Evolutionary conservation across 2,888 invertebrate genomes (phyloP), one percentile per base, ranked within the genome.

Genomic region (Aphidius colemani): DNA sequence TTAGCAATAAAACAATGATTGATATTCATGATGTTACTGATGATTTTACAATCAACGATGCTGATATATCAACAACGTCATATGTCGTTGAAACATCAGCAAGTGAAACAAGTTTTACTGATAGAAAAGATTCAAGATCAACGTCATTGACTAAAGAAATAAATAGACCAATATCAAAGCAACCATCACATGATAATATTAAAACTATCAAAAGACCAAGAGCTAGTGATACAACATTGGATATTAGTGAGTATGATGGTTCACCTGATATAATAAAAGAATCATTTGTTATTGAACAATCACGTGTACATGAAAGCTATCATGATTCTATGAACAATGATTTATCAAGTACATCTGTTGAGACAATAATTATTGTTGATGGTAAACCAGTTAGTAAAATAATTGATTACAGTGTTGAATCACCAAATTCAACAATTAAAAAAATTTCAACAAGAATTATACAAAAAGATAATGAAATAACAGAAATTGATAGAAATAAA

Each of bases 31-130:
- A 79, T 18, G 71, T 78, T 3, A 76, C 74, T 7, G 76, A 78
- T 11, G 79, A 79, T 13, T 68, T 76, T 56, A 74, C 78, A 57
- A 75, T 80, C n/a, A 79, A 81, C 63, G 80, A 80, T 46, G 75
- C 77, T 1, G 80, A 80, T 44, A 59, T 75, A 3, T 69, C 72
- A 0, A 74, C 72, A 3, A 70, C 76, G 5, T 76, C 79, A 1
- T 80, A 80, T 67, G 61, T 77, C 2, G 78, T 80, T 5, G 78
- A 80, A 43, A 76, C 79, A 45, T 76, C 78, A 7, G 69, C 77
- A 7, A 79, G 78, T 58, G 76, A 76, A 56, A 74, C 72, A 53
- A 78, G 75, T 58, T 72, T 78, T 55, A 69, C 72, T 7, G 78
- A 78, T 6, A 7, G 70, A 30, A 72, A 63, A 13, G 76, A 78